phyloP scores from a whole-genome alignment of 2,113 vertebrate genomes.

The Cyanocitta stelleri region DNA sequence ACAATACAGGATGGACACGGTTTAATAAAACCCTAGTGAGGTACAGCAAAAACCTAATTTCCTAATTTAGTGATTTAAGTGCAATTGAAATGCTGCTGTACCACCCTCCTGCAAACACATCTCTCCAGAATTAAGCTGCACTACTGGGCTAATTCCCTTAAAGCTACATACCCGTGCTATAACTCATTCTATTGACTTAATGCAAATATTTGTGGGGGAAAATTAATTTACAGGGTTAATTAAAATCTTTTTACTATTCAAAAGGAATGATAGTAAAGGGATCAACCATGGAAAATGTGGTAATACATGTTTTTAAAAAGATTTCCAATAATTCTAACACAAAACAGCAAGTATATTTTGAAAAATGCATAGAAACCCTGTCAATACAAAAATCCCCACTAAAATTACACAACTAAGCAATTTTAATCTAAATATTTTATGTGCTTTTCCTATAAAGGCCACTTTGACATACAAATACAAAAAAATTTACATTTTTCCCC shows the following conservation, averaged over 20 bases:
- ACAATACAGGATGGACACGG: slow-evolving; percentile 12
- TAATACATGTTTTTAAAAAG: slow-evolving; percentile 19
- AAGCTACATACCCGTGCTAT: slow-evolving; percentile 5
- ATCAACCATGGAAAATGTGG: background rate
- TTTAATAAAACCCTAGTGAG: background rate
- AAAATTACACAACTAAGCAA: slow-evolving; percentile 44
- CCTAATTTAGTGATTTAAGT: background rate
- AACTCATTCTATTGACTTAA: slow-evolving; percentile 26
- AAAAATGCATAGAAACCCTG: slow-evolving; percentile 61
- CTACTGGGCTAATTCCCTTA: background rate
- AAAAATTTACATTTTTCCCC: slow-evolving; percentile 28
- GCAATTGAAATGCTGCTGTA: background rate
- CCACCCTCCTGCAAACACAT: background rate
- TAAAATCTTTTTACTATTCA: slow-evolving; percentile 1
- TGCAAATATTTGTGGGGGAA: slow-evolving; percentile 2
- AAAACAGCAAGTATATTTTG: slow-evolving; percentile 42
- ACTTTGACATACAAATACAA: slow-evolving; percentile 58
- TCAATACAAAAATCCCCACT: slow-evolving; percentile 57
- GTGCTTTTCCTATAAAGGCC: slow-evolving; percentile 61
- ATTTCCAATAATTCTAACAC: slow-evolving; percentile 43
- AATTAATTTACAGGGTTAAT: slow-evolving; percentile 49
- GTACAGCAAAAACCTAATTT: background rate
- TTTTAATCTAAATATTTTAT: slow-evolving; percentile 45
- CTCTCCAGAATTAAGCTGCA: background rate
- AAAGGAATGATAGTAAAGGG: slow-evolving; percentile 3